Evolutionary conservation across 2,888 invertebrate genomes (phyloP).

Genomic region (Trichopoda pennipes): DNA sequence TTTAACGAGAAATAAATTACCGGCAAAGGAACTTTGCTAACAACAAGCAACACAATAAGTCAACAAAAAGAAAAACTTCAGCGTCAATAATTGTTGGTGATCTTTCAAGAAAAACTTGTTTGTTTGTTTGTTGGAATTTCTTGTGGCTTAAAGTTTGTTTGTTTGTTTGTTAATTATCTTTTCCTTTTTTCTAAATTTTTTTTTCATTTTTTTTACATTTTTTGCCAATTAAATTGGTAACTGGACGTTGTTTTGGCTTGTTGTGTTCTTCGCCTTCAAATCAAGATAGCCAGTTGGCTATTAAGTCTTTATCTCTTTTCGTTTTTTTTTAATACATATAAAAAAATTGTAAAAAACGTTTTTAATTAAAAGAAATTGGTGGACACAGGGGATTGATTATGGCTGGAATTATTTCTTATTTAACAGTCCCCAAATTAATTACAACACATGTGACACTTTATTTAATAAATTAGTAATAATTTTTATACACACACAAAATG

Average conservation of each 20-base stretch:
- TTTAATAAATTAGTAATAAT: no score
- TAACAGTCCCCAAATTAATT: no score
- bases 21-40: background rate
- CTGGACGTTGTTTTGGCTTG: conserved; percentile 27
- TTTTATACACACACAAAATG: no score
- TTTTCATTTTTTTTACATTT: background rate
- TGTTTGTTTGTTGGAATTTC: conserved; percentile 36
- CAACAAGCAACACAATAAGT: background rate
- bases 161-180: conserved; percentile 13
- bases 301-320: conserved; percentile 35
- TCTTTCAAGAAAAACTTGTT: conserved; percentile 39
- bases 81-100: conserved; percentile 8
- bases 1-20: no score
- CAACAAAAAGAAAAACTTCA: background rate
- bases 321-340: background rate
- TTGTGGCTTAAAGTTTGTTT: conserved; percentile 22
- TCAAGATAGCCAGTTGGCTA: conserved; percentile 37
- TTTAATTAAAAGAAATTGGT: conserved; percentile 32
- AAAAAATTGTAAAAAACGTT: background rate
- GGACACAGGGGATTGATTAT: background rate
- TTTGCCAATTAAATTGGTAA: conserved; percentile 41
- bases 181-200: no score
- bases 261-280: conserved; percentile 20
- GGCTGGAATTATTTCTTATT: no score
- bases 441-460: no score